phyloP scores from a whole-genome alignment of 2,888 invertebrate species.

The Rhamnusium bicolor region DNA sequence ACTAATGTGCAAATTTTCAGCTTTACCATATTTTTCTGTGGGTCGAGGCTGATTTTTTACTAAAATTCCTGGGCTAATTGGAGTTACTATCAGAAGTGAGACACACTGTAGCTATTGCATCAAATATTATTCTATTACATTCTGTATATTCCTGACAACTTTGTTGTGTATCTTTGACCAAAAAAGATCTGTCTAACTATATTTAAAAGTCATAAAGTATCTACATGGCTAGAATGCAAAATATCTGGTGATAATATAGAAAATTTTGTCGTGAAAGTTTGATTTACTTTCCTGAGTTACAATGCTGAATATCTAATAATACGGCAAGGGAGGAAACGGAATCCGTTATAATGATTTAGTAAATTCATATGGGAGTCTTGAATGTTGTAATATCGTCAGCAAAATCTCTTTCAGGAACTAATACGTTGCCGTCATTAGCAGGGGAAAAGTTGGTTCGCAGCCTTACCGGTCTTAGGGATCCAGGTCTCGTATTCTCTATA shows the following conservation, averaged over 20 bases:
- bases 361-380: conserved; percentile 53
- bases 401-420: conserved; percentile 38
- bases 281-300: conserved; percentile 42
- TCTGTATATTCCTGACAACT: too few species aligned
- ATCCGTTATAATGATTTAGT: conserved; percentile 55
- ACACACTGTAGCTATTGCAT: too few species aligned
- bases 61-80: too few species aligned
- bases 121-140: too few species aligned
- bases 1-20: too few species aligned
- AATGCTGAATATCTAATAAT: conserved; percentile 45
- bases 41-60: too few species aligned
- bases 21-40: too few species aligned
- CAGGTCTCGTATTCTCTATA: conserved; percentile 54
- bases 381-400: conserved; percentile 52
- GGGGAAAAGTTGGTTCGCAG: conserved; percentile 21
- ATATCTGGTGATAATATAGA: conserved; percentile 25
- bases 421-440: conserved; percentile 31
- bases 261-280: conserved; percentile 41
- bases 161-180: too few species aligned
- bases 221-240: neutral
- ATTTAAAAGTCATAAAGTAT: too few species aligned
- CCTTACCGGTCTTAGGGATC: conserved; percentile 41
- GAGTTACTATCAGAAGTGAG: too few species aligned
- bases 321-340: conserved; percentile 45
- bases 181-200: too few species aligned